Conservation (phyloP, 1,140 invertebrate species). For the Drosophila quadrilineata region DNA sequence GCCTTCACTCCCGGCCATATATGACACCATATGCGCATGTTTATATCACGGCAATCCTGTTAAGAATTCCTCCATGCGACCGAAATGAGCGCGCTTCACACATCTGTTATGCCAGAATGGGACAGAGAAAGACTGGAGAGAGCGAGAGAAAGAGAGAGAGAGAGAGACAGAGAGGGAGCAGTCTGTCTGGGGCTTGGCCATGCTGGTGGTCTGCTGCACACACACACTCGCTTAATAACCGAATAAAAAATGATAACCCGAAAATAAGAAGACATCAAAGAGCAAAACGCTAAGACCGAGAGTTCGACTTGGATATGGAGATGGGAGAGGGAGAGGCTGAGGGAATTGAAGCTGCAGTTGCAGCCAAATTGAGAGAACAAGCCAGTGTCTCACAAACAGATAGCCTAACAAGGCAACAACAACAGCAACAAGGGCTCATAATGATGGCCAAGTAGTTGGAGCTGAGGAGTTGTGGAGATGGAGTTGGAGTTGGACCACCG, state of each 20-base stretch:
- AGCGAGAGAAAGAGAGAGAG: background rate
- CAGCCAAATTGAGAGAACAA: conserved; percentile 63
- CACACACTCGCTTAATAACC: conserved; percentile 69
- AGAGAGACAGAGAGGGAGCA: background rate
- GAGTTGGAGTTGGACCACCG: conserved; percentile 50
- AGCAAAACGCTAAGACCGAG: conserved; percentile 31
- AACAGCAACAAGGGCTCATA: conserved; percentile 55
- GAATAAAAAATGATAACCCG: conserved; percentile 80
- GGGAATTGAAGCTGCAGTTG: conserved; percentile 22
- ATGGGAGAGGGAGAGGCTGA: too few species aligned
- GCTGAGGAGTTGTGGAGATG: conserved; percentile 11
- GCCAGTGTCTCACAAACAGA: conserved; percentile 13
- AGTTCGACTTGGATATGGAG: conserved; percentile 1
- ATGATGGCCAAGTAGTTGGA: conserved; percentile 53
- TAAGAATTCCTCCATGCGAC: conserved; percentile 23
- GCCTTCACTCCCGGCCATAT: background rate
- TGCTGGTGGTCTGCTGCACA: conserved; percentile 55
- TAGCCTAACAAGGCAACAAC: conserved; percentile 64
- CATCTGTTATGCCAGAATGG: conserved; percentile 49
- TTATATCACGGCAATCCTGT: conserved; percentile 43
- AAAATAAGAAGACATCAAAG: conserved; percentile 80
- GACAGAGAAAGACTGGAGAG: background rate
- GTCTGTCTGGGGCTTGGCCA: conserved; percentile 6
- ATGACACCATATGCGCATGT: conserved; percentile 60
- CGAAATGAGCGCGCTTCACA: conserved; percentile 55